A percentile compares a stretch with the other conserved stretches of the same genome.
phyloP scores from a whole-genome alignment of 1,140 invertebrate species.

The Papilio aristodemus region DNA sequence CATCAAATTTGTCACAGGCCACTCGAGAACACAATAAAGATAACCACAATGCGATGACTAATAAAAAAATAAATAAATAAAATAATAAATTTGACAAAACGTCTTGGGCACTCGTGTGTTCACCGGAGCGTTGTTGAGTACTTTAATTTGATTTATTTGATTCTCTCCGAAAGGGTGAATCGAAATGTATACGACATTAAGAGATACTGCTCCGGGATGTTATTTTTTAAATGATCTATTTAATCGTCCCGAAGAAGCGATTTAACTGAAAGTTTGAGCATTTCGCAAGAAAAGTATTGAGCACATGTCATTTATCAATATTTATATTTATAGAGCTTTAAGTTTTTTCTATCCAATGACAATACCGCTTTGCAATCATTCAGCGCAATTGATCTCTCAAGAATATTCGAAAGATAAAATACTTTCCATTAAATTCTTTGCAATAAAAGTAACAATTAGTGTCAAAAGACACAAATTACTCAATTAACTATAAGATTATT shows the following conservation, averaged over 20 bases:
- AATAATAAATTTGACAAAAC: conserved; percentile 80
- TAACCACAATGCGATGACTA: conserved; percentile 57
- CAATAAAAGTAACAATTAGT: too few species aligned
- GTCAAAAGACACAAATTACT: too few species aligned
- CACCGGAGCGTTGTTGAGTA: conserved; percentile 66
- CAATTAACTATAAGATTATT: too few species aligned
- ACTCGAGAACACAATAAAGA: conserved; percentile 72
- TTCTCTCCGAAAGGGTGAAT: conserved; percentile 68
- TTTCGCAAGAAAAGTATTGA: conserved; percentile 28
- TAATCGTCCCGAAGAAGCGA: conserved; percentile 35
- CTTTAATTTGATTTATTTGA: conserved; percentile 79
- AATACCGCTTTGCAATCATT: neutral
- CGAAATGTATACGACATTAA: conserved; percentile 58
- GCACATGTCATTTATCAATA: neutral
- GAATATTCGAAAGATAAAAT: too few species aligned
- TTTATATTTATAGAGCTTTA: conserved; percentile 3
- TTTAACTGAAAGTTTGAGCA: conserved; percentile 41
- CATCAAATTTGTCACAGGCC: conserved; percentile 79
- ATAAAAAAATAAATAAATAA: conserved; percentile 78
- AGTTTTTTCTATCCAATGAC: neutral
- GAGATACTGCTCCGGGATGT: conserved; percentile 48
- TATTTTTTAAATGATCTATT: conserved; percentile 28
- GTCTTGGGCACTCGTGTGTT: conserved; percentile 76
- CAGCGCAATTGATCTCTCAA: neutral
- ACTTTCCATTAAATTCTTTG: too few species aligned